phyloP scores from a whole-genome alignment of 2,888 invertebrate species.

The Sisyra nigra region DNA sequence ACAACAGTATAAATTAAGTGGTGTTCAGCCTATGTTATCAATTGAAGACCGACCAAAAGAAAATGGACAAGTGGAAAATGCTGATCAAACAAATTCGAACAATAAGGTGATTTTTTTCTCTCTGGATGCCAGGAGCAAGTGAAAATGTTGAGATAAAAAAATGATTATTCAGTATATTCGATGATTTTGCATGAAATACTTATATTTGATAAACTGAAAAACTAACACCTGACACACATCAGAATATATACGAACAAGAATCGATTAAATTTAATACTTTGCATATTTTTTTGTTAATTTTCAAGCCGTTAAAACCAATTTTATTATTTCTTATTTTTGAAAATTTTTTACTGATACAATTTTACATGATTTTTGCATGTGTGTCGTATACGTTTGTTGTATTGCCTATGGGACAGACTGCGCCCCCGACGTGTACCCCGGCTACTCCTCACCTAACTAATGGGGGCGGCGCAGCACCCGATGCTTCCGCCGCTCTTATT shows the following conservation, averaged over 20 bases:
- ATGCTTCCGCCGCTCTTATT: conserved; percentile 43
- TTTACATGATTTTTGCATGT: conserved; percentile 18
- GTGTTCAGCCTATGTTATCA: conserved; percentile 36
- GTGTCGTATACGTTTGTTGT: conserved; percentile 29
- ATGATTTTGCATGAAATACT: conserved; percentile 9
- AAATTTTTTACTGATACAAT: not conserved
- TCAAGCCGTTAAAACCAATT: no score
- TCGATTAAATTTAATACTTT: no score
- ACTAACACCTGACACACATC: no score
- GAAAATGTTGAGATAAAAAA: not conserved
- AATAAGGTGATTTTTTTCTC: conserved; percentile 14
- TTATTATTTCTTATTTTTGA: no score
- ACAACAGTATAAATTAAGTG: conserved; percentile 66
- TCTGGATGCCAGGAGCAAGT: not conserved
- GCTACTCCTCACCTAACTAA: conserved; percentile 33
- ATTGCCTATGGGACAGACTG: conserved; percentile 25
- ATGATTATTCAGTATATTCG: not conserved
- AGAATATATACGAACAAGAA: no score
- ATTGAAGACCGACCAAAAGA: conserved; percentile 57
- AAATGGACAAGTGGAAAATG: conserved; percentile 53
- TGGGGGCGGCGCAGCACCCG: conserved; percentile 30
- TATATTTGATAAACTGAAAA: not conserved
- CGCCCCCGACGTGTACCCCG: conserved; percentile 17
- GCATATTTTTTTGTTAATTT: no score
- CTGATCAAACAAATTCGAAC: conserved; percentile 24